Evolutionary conservation across 1,140 invertebrate species (phyloP).

Genomic region (Holotrichia oblita): DNA sequence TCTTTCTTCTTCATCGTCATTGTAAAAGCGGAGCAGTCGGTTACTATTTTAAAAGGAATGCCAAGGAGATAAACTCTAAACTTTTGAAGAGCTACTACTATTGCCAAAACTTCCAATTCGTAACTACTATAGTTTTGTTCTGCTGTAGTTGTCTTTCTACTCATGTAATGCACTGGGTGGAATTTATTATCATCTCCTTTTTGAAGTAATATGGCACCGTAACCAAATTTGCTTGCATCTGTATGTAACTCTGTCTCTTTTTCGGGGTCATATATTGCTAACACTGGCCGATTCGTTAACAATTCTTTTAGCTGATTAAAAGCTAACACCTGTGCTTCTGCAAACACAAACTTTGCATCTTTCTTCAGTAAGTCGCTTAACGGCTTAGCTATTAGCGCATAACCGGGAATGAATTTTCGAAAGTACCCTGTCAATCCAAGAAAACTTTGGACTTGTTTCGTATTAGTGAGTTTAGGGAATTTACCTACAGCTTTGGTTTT

Average conservation of each 20-base stretch:
- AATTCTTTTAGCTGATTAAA: conserved; percentile 47
- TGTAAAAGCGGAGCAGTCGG: conserved; percentile 58
- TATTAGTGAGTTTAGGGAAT: conserved; percentile 54
- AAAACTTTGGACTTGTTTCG: conserved; percentile 53
- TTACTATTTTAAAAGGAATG: conserved; percentile 62
- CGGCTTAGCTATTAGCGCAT: conserved; percentile 53
- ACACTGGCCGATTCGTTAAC: conserved; percentile 53
- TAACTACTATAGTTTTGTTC: conserved; percentile 60
- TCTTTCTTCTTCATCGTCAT: conserved; percentile 54
- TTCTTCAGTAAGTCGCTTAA: conserved; percentile 48
- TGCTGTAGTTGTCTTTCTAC: conserved; percentile 52
- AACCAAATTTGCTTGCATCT: conserved; percentile 51
- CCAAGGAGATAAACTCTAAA: conserved; percentile 64
- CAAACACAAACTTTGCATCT: conserved; percentile 43
- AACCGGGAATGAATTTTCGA: conserved; percentile 54
- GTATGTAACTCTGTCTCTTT: conserved; percentile 53
- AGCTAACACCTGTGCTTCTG: conserved; percentile 38
- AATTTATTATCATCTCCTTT: conserved; percentile 55
- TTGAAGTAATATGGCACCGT: conserved; percentile 57
- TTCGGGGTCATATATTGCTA: conserved; percentile 55
- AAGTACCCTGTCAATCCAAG: conserved; percentile 58
- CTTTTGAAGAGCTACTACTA: conserved; percentile 63
- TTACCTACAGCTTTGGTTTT: conserved; percentile 57
- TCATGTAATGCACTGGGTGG: conserved; percentile 61
- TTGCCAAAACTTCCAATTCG: conserved; percentile 64